These are phyloP conservation scores for Sitta europaea DNA, from an alignment of 2,113 vertebrate genomes.

Conservation along the genomic window DNA sequence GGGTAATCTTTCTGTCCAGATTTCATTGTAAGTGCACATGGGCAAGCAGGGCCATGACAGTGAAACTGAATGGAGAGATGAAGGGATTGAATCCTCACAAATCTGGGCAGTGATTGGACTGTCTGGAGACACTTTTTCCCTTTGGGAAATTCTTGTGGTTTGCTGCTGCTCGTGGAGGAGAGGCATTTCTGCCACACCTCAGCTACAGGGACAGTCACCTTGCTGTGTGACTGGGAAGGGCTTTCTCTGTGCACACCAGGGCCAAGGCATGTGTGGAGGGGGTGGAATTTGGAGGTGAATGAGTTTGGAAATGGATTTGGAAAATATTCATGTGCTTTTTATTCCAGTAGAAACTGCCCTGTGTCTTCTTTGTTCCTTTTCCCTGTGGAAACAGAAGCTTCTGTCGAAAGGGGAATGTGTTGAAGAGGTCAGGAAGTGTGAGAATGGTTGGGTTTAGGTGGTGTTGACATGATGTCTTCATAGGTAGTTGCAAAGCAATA, in stretches of 20 bases:
- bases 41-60: background rate
- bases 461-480: background rate
- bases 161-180: background rate
- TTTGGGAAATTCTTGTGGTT: background rate
- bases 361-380: background rate
- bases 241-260: background rate
- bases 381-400: background rate
- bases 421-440: background rate
- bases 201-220: background rate
- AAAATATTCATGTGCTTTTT: background rate
- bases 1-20: background rate
- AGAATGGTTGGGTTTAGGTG: background rate
- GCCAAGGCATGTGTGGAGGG: background rate
- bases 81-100: background rate
- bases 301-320: background rate
- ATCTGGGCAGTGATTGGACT: rapidly evolving
- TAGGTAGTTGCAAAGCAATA: background rate
- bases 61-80: background rate
- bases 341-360: background rate
- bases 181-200: background rate
- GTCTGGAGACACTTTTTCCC: rapidly evolving
- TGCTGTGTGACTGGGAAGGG: background rate
- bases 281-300: background rate
- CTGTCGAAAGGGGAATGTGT: background rate
- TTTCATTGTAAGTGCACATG: background rate